Base-by-base conservation (phyloP, 2,888 invertebrate species). In the Congeria kusceri region DNA sequence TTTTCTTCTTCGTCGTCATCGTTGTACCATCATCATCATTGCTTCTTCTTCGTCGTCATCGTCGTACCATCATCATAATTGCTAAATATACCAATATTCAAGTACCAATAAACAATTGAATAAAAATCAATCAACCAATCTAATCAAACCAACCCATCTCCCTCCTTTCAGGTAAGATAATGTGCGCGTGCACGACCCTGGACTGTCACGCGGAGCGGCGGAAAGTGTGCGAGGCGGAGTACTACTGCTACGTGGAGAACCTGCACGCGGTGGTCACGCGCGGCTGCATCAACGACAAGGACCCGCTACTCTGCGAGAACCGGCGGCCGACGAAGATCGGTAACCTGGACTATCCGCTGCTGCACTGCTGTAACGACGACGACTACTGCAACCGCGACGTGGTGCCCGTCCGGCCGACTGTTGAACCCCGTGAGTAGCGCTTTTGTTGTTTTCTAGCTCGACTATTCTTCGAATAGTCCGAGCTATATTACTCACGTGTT, bases 301-400 rank as follows among this genome's bases (percentile, higher is more conserved):
- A 93, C 5, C 93, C 94, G 0, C 78, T 94, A 53, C 87, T 94
- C 5, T 94, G 94, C 81, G 94, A 94, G 83, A 94, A 94, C 87
- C 87, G 93, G 58, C 88, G 90, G 5, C 94, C 93, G 0, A 78
- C 87, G 9, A 88, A 88, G 32, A 73, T 87, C 4, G 80, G 87
- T 15, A 83, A 87, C 29, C 85, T 86, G 23, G 86, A 87, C 23
- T 68, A 57, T 44, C 94, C 94, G 0, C 87, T 92, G 1, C 86
- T 94, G 46, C 86, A 88, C 61, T 94, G 94, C 86, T 94, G 94
- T 68, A 89, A 89, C 27, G 85, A 89, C 27, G 83, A 75, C 28
- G 87, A 90, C 64, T 89, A 89, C 84, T 94, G 93, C 86, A 94
- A 94, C 82, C 83, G 87, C 58, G 86, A 91, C 32, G 89, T 89